Percentiles rank a stretch among this genome's conserved stretches.
phyloP scores from a whole-genome alignment of 2,113 vertebrate species.

The Mus musculus region DNA sequence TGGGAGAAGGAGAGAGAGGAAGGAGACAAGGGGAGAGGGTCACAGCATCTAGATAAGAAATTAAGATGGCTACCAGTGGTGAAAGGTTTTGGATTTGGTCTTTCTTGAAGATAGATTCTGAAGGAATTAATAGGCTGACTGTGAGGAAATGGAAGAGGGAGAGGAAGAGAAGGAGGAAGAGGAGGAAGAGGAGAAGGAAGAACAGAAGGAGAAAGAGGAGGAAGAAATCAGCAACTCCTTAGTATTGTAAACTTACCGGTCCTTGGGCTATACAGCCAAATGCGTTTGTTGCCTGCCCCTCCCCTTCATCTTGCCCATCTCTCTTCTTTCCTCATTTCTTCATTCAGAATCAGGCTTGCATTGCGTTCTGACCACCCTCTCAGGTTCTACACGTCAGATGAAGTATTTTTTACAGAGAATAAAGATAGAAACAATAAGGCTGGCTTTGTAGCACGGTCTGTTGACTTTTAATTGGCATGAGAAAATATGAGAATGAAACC shows the following conservation, averaged over 20 bases:
- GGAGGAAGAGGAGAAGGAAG: too few species aligned
- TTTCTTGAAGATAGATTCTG: not conserved
- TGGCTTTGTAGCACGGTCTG: not conserved
- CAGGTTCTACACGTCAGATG: not conserved
- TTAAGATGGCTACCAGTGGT: not conserved
- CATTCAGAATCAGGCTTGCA: not conserved
- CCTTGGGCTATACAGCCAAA: not conserved
- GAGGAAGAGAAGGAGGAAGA: too few species aligned
- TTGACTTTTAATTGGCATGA: not conserved
- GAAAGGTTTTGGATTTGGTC: not conserved
- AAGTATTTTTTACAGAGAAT: not conserved
- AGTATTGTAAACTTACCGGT: not conserved
- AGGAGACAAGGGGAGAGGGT: not conserved
- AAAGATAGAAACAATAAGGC: not conserved
- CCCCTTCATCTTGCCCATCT: not conserved
- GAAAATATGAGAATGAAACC: not conserved
- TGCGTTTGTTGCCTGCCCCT: too few species aligned
- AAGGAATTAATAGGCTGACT: not conserved
- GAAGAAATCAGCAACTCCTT: not conserved
- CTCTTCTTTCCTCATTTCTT: not conserved
- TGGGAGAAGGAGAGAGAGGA: not conserved
- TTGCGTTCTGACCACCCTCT: not conserved
- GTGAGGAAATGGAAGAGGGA: not conserved
- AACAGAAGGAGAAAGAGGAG: not conserved
- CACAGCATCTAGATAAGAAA: not conserved